Conservation (phyloP, 1,140 invertebrate genomes). For the Drosophila varians region DNA sequence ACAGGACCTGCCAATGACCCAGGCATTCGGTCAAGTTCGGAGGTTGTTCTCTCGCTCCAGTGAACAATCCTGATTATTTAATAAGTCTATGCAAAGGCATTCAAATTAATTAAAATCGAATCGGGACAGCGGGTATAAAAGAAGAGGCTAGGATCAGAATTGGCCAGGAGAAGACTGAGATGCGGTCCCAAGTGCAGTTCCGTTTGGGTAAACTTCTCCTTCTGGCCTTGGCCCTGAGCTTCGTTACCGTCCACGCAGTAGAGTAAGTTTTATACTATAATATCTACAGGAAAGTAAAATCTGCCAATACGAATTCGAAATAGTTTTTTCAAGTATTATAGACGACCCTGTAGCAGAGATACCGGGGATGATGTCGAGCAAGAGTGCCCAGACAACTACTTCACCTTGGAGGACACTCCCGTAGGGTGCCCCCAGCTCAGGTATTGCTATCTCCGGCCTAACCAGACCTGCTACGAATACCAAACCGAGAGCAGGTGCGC, state of each 20-base stretch:
- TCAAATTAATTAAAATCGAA: slow-evolving; percentile 51
- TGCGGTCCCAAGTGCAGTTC: slow-evolving; percentile 29
- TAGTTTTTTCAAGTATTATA: neutral
- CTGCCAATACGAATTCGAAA: neutral
- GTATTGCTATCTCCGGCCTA: slow-evolving; percentile 10
- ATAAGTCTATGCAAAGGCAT: slow-evolving; percentile 49
- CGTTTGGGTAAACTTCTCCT: slow-evolving; percentile 21
- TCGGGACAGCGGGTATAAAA: slow-evolving; percentile 40
- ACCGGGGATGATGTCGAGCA: neutral
- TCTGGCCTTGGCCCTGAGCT: slow-evolving; percentile 12
- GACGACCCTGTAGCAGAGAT: neutral
- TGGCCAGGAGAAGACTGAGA: slow-evolving; percentile 20
- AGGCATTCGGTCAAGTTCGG: neutral
- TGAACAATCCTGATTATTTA: slow-evolving; percentile 19
- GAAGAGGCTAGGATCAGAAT: neutral
- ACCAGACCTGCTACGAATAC: slow-evolving; percentile 2
- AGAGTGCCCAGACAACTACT: slow-evolving; percentile 3
- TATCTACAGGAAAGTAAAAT: neutral
- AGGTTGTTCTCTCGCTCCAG: slow-evolving; percentile 5
- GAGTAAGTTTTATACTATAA: slow-evolving; percentile 18
- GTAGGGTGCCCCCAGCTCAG: neutral
- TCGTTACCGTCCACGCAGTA: slow-evolving; percentile 2
- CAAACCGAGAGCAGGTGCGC: slow-evolving; percentile 15
- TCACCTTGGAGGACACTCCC: neutral
- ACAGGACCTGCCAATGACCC: neutral